Conservation (phyloP, 2,797 vertebrate genomes). For the Coluber constrictor region DNA sequence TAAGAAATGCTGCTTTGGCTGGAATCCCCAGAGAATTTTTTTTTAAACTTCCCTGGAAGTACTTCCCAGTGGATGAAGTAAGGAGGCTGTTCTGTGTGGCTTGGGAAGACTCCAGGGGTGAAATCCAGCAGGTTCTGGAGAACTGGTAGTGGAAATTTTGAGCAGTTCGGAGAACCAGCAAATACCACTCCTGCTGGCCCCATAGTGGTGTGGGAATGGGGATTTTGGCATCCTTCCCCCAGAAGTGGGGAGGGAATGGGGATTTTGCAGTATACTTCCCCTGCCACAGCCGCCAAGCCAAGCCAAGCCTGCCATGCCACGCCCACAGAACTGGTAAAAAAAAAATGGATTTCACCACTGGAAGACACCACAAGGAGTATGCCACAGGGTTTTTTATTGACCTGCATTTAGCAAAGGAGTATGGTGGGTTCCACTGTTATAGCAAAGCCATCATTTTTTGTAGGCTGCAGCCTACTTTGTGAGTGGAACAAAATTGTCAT, state of each 20-base stretch:
- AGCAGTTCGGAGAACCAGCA: too few species aligned
- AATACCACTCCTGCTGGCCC: too few species aligned
- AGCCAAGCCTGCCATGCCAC: too few species aligned
- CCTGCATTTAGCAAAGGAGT: not conserved
- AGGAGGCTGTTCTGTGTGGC: not conserved
- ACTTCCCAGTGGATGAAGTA: not conserved
- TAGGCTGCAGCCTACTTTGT: not conserved
- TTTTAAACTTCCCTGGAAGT: not conserved
- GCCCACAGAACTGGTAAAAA: too few species aligned
- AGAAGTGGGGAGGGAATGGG: too few species aligned
- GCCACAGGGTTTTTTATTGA: not conserved
- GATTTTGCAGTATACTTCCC: too few species aligned
- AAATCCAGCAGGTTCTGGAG: too few species aligned
- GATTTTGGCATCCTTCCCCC: too few species aligned
- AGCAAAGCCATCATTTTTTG: not conserved
- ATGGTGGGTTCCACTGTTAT: not conserved
- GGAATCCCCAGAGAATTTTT: not conserved
- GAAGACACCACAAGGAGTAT: not conserved
- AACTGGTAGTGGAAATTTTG: too few species aligned
- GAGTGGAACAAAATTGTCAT: not conserved
- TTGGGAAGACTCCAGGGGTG: not conserved
- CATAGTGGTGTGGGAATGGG: too few species aligned
- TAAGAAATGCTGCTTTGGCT: not conserved
- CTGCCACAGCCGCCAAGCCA: too few species aligned
- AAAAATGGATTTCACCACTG: too few species aligned